These are phyloP conservation scores for Simalia tracyae DNA, from an alignment of 2,797 vertebrate species.

Conservation along the genomic window DNA sequence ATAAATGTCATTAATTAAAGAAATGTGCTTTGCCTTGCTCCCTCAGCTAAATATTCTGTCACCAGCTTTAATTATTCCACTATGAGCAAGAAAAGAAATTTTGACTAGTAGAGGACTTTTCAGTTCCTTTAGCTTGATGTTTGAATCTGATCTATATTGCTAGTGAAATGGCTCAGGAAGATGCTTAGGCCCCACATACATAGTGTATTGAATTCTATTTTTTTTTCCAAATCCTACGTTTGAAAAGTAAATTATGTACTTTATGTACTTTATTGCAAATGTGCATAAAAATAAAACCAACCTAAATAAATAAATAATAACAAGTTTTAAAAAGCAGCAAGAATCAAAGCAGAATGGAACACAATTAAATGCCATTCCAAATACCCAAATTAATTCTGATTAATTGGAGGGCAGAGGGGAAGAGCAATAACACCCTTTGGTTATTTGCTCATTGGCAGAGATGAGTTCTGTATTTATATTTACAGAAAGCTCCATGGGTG, in stretches of 20 bases:
- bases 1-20: conserved; percentile 19
- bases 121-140: conserved; percentile 2
- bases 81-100: not conserved
- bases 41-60: conserved; percentile 26
- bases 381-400: too few relatives aligned
- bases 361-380: not conserved
- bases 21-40: conserved; percentile 18
- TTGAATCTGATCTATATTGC: not conserved
- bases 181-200: not conserved
- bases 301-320: not conserved
- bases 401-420: too few relatives aligned
- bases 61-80: conserved; percentile 29
- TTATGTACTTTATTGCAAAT: not conserved
- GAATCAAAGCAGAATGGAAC: not conserved
- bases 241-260: not conserved
- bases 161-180: not conserved
- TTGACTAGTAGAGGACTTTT: conserved; percentile 17
- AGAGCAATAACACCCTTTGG: too few relatives aligned
- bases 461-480: too few relatives aligned
- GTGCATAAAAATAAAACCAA: not conserved
- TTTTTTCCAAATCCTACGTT: not conserved
- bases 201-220: not conserved
- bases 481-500: too few relatives aligned
- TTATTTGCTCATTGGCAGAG: too few relatives aligned
- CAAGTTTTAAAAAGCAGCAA: not conserved